These are phyloP conservation scores for Podarcis siculus DNA, from an alignment of 2,797 vertebrate genomes.

Conservation along the genomic window DNA sequence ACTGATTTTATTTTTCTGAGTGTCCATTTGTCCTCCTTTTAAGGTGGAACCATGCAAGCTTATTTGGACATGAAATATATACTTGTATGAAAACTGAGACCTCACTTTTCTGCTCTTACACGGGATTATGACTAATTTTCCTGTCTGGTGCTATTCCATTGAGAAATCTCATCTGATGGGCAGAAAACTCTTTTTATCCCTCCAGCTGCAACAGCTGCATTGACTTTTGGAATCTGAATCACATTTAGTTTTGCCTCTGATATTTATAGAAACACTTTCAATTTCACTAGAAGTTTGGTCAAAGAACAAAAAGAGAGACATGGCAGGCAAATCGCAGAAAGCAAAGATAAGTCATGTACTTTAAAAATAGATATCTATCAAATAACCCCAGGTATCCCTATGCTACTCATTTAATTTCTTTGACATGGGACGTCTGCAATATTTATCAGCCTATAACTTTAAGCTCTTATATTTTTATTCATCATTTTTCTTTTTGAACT, in stretches of 20 bases:
- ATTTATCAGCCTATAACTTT: background rate
- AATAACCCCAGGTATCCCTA: background rate
- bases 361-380: constrained; percentile 9
- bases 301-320: background rate
- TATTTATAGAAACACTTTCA: constrained; percentile 12
- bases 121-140: constrained; percentile 2
- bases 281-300: constrained; percentile 6
- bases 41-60: background rate
- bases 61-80: background rate
- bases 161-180: background rate
- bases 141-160: background rate
- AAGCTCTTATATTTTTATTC: background rate
- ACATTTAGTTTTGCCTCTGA: background rate
- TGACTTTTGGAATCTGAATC: constrained; percentile 2
- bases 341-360: background rate
- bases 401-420: background rate
- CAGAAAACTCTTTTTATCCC: background rate
- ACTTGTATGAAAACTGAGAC: background rate
- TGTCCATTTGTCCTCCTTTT: background rate
- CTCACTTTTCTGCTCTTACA: background rate
- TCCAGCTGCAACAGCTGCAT: constrained; percentile 4
- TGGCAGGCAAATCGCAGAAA: background rate
- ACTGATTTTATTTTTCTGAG: background rate
- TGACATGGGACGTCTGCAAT: background rate
- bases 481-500: background rate